Evolutionary conservation across 2,113 vertebrate genomes (phyloP).

Genomic region (Tetrao urogallus): DNA sequence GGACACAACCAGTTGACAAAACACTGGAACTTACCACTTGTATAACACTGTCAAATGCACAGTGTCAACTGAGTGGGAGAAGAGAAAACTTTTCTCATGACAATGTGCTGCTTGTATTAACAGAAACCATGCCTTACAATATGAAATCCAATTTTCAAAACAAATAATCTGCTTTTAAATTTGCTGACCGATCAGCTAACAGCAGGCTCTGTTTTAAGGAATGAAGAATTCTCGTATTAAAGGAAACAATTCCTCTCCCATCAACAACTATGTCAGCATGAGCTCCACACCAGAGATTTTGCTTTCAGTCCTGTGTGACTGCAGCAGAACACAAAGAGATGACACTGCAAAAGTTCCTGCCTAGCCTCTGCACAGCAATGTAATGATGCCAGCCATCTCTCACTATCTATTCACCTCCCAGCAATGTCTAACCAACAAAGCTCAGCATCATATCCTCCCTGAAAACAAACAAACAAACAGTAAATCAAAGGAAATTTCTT

Average conservation of each 20-base stretch:
- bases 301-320: not conserved
- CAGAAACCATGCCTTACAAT: not conserved
- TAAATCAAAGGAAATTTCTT: not conserved
- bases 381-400: not conserved
- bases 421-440: not conserved
- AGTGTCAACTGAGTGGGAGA: not conserved
- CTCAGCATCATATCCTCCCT: not conserved
- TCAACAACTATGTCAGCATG: not conserved
- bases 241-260: not conserved
- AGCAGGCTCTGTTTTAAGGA: not conserved
- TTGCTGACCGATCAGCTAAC: not conserved
- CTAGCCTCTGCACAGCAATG: not conserved
- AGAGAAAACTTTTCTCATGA: not conserved
- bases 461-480: not conserved
- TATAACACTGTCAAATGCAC: not conserved
- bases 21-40: constrained; percentile 12
- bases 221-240: not conserved
- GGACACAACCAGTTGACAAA: constrained; percentile 19
- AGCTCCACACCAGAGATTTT: not conserved
- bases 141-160: constrained; percentile 12
- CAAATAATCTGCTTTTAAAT: not conserved
- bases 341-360: not conserved
- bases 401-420: not conserved
- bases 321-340: not conserved
- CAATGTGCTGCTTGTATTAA: not conserved